Percentiles rank a stretch among this genome's conserved stretches.
Evolutionary conservation across 1,140 invertebrate genomes (phyloP).

Genomic region (Cydia amplana): DNA sequence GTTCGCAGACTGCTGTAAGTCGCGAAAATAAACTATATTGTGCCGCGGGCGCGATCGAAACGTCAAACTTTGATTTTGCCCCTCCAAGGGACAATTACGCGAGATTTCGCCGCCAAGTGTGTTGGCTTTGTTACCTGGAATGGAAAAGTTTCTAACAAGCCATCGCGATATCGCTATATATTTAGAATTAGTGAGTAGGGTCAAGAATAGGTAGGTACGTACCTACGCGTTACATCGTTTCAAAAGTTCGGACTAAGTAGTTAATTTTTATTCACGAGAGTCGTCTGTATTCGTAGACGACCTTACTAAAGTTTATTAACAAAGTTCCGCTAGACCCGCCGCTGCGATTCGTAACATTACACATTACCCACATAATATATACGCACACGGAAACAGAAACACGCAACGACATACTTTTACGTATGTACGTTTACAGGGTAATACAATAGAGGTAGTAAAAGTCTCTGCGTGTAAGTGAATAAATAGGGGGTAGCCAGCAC

Average conservation of each 20-base stretch:
- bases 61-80: conserved; percentile 29
- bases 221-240: no score
- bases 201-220: no score
- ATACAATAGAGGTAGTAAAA: no score
- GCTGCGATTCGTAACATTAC: not conserved
- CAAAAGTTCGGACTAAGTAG: no score
- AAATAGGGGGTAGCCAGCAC: no score
- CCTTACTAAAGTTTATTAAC: not conserved
- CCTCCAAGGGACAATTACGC: not conserved
- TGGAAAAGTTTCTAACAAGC: not conserved
- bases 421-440: no score
- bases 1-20: conserved; percentile 18
- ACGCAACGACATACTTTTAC: not conserved
- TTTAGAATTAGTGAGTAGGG: no score
- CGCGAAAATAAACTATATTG: conserved; percentile 32
- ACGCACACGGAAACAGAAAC: not conserved
- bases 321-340: not conserved
- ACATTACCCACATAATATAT: not conserved
- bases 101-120: not conserved
- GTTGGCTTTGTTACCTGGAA: not conserved
- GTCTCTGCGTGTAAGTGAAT: no score
- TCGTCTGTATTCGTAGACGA: no score
- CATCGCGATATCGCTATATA: not conserved
- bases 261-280: no score
- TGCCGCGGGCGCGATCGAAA: conserved; percentile 25